Evolutionary conservation across 1,140 invertebrate species (phyloP), one percentile per base, ranked within the genome.

Genomic region (Acyrthosiphon pisum): DNA sequence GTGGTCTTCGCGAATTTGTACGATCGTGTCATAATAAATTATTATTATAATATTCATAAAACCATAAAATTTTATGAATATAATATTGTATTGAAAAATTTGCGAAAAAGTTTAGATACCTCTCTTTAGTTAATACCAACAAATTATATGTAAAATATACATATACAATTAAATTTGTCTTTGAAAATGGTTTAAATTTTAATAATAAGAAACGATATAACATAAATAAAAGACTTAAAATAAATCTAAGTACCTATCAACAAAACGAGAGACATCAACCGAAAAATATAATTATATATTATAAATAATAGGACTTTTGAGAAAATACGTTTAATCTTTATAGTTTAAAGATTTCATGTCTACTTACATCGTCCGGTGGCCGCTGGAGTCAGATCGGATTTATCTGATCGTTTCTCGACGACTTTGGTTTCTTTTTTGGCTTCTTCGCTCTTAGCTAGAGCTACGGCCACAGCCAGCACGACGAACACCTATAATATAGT

Each of bases 311-410:
- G 60, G 14, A 18, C 14, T 68, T 68, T 68, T 68, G 60, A 76
- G 11, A n/a, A 76, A 76, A n/a, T 76, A 18, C 14, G 30, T 76
- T n/a, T 11, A 35, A n/a, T n/a, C 50, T 7, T 7, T 53, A 53
- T 22, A 35, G 60, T 76, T 76, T 76, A 76, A 76, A 20, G n/a
- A n/a, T 18, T n/a, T 18, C 30, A 30, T 76, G 14, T 53, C 11
- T 44, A 86, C 81, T 93, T 37, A 93, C 91, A 37, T 93, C 91
- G 81, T 93, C 91, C 91, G 6, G 91, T 37, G 35, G 91, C 91
- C 3, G 91, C 91, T 20, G 91, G 60, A 4, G 81, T 30, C 91
- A 93, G 48, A 20, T 93, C 91, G 20, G 90, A 91, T 68, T 91
- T 91, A 0, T 76, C 90, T 6, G 91, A 92, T 14, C 91, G 81